Evolutionary conservation across 1,140 invertebrate species (phyloP), one percentile per base, ranked within the genome.

Genomic region (Glomeris maerens): DNA sequence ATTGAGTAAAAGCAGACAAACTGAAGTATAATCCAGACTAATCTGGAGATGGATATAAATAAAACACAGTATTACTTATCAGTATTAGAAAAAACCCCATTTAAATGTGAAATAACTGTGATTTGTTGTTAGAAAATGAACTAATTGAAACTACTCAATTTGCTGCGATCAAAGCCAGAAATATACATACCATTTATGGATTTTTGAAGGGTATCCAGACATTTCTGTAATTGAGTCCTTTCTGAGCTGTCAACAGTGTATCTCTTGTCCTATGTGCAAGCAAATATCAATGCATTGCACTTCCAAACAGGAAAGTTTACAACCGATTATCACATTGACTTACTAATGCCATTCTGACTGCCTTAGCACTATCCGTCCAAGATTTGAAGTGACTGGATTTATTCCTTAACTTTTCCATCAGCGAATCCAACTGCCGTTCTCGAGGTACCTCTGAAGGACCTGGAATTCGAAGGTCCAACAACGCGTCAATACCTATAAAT

Each of bases 161-260:
- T 4, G 3, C 29, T 48, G 7, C 20, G 25, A 52, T 28, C 14
- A 42, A 52, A 22, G 25, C 47, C 27, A 57, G n/a, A n/a, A n/a
- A n/a, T n/a, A n/a, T n/a, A n/a, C n/a, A 49, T 59, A 68, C 67
- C 66, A 77, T 91, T 92, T 52, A 96, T 93, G 27, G 84, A 88
- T 63, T 92, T 84, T 64, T 96, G 91, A 50, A 96, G 69, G 36
- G 83, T 84, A 64, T 96, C 90, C 41, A 96, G 69, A 65, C 86
- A 91, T 69, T 84, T 83, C 65, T 93, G 88, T 42, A 94, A 67
- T 49, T 85, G 83, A 57, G 74, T 75, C 62, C 85, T 80, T 59
- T 94, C 89, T 27, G 80, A 74, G 59, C 74, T 81, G 56, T 94
- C 88, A 21, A 87, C 71, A 20, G 80, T 77, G 68, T 79, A 88